Evolutionary conservation across 2,888 invertebrate genomes (phyloP), one percentile per base, ranked within the genome.

Genomic region (Cephonodes hylas): DNA sequence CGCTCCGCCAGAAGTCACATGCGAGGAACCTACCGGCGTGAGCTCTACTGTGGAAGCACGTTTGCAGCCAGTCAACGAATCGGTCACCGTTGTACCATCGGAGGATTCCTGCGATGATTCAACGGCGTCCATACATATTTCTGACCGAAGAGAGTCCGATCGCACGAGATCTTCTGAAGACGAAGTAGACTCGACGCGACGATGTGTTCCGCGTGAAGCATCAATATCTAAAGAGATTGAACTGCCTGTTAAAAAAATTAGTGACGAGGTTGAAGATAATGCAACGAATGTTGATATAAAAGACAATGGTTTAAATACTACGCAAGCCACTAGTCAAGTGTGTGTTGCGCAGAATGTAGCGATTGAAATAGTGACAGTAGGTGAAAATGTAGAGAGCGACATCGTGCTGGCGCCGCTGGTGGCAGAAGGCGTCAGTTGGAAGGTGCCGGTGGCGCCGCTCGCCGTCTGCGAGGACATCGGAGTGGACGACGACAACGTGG

Each of bases 381-480:
- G 15, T 13, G 59, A 44, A 8, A 31, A 27, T 10, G 31, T 31
- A 10, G 15, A 53, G 31, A 53, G 53, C 31, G 53, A 18, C 8
- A 13, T 5, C 10, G 27, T 18, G 27, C 10, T 10, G n/a, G 18
- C 31, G 27, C 31, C 27, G 15, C n/a, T 59, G 38, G 44, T 64
- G 45, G 60, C 59, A 25, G 64, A 61, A 42, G 57, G 15, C 27
- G 22, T 59, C 25, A 48, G 84, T 62, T 86, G 85, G 31, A 20
- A 18, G 64, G 83, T 78, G 57, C 85, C 93, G 3, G 85, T 94
- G 77, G 95, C 95, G 59, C 96, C 95, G 25, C 90, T 95, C 60
- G 95, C 95, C 42, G 95, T 94, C 75, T 93, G 95, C 69, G 96
- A 95, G 80, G 94, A 95, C 76, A 94, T 95, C 81, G 94, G 94